Base-by-base conservation (phyloP, 37 sponge, comb jelly and placozoan genomes). In the Bolinopsis microptera region DNA sequence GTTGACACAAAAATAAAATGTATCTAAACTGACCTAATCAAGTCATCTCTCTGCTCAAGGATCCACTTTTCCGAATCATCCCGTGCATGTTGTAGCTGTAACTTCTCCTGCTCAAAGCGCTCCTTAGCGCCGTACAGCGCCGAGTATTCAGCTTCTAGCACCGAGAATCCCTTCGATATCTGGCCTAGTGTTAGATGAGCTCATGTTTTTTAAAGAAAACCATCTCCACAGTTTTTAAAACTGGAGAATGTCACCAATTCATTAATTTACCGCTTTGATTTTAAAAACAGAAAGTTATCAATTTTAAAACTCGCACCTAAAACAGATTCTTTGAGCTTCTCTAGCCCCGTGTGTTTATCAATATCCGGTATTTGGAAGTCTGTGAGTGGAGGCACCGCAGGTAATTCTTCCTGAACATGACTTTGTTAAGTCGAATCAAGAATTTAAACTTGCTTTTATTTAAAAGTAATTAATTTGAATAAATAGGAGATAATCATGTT, bases 301-400 rank as follows among this genome's bases (percentile, higher is more conserved):
- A 13, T 48, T 48, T 48, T 18, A 48, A 5, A 48, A 48, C 5
- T n/a, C 90, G 0, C 28, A 86, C 90, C 90, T 39, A 40, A 16
- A 41, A 86, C 90, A 39, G 90, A 23, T 8, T 9, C 48, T 30
- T 40, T 38, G 3, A 86, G 90, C 3, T 86, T 38, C 1, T 86
- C 90, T 2, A 86, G 90, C 13, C 90, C 90, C 36, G 90, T 86
- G 31, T 86, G 90, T 39, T 86, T 86, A 0, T 40, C 90, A 0
- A 86, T 23, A 3, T 86, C 61, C 3, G 90, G 90, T 30, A 86
- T 18, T 30, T 35, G 30, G 61, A 86, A 86, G 61, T 86, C 90
- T 41, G 90, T 41, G 40, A 86, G 41, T 0, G 90, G 90, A 25
- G 90, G 90, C 8, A 86, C 48, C 0, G 90, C n/a, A 0, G 90